Evolutionary conservation across 2,797 vertebrate genomes (phyloP), one percentile per base, ranked within the genome.

Genomic region (Syngnathus acus): DNA sequence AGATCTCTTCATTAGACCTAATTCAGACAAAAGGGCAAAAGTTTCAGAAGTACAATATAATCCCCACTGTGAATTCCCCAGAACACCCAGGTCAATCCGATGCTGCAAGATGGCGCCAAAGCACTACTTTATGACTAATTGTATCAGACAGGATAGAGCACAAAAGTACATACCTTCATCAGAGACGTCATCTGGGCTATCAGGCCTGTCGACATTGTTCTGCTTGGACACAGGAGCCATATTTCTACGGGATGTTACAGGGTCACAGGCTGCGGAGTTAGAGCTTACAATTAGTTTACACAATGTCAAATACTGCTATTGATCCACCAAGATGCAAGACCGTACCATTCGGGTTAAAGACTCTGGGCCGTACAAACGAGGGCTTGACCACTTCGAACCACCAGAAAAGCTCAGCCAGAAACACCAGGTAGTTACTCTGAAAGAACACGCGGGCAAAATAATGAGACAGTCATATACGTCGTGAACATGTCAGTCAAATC

Each of bases 381-480:
- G 97, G 96, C 78, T 98, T 98, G 71, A 98, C 97, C 38, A 99
- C 96, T 90, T 98, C 95, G 84, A 98, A 97, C 96, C 97, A 98
- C 97, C 97, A 99, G 89, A 99, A 99, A 73, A 99, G 92, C 82
- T 99, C 97, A 59, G 97, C 97, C 95, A 98, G 95, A 88, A 98
- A 99, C 82, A 98, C 97, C 90, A 98, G 91, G 86, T 96, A 98
- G 86, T 99, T 99, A 86, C 93, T 96, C 96, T 99, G 87, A 26
- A 85, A 82, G n/a, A 72, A 66, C 40, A 73, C 38, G 77, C 47
- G 72, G 59, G 71, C 68, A 68, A 58, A 72, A 32, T 76, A 42
- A 13, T 62, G 9, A 32, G 32, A 32, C 32, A 32, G 32, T 32
- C 32, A 32, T 32, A 32, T 4, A 32, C 4, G 32, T 32, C 32